A percentile compares a stretch with the other conserved stretches of the same genome.
Conservation (phyloP, 2,888 invertebrate genomes). For the Coleophora deauratella region DNA sequence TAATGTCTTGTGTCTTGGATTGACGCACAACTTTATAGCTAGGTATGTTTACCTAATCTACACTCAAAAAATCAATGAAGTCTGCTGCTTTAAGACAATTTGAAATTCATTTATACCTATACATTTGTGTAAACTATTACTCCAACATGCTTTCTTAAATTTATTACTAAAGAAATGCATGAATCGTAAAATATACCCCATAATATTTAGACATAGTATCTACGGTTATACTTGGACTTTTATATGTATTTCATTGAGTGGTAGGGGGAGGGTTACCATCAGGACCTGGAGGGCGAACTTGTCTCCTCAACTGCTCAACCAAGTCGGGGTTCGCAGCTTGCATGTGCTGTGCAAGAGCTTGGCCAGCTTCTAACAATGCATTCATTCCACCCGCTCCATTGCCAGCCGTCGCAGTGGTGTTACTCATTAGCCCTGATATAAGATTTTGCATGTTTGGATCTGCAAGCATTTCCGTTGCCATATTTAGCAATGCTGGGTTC, state of each 20-base stretch:
- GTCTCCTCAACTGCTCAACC: slow-evolving; percentile 84
- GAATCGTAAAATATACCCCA: too few species aligned
- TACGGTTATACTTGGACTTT: not conserved
- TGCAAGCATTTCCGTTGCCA: slow-evolving; percentile 89
- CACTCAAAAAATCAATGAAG: too few species aligned
- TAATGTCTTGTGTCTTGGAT: too few species aligned
- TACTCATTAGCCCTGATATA: slow-evolving; percentile 75
- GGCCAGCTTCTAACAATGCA: slow-evolving; percentile 77
- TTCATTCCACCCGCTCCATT: slow-evolving; percentile 41
- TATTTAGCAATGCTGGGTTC: slow-evolving; percentile 87
- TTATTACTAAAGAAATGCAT: too few species aligned
- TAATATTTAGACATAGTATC: not conserved
- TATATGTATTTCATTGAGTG: slow-evolving; percentile 1
- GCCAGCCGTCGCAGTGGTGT: slow-evolving; percentile 24
- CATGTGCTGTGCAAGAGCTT: slow-evolving; percentile 88
- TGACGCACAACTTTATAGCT: too few species aligned
- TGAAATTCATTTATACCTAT: too few species aligned
- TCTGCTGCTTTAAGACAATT: too few species aligned
- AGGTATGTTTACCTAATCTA: too few species aligned
- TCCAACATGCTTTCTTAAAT: too few species aligned
- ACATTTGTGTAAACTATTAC: too few species aligned
- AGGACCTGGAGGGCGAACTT: slow-evolving; percentile 60
- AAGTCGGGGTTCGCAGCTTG: slow-evolving; percentile 87
- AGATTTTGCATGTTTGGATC: slow-evolving; percentile 89
- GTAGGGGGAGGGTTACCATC: slow-evolving; percentile 30